Percentiles rank a stretch among this genome's conserved stretches.
phyloP scores from a whole-genome alignment of 2,888 invertebrate genomes.

The Sarcophaga caerulescens region DNA sequence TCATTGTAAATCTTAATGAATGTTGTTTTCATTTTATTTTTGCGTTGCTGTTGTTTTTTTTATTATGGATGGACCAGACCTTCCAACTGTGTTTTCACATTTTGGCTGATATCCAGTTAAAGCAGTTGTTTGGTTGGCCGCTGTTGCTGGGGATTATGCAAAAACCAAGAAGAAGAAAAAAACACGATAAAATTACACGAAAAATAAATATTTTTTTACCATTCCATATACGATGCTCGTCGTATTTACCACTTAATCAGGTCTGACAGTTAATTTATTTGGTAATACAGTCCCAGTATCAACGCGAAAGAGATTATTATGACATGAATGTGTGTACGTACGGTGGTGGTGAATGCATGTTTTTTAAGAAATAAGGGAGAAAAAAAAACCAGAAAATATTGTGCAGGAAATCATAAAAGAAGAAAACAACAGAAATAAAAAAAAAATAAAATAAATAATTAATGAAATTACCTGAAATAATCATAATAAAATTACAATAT shows the following conservation, averaged over 20 bases:
- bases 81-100: constrained; percentile 13
- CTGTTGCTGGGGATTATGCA: constrained; percentile 3
- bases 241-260: constrained; percentile 7
- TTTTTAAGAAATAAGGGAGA: background rate
- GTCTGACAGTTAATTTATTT: background rate
- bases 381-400: background rate
- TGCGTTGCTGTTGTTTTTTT: background rate
- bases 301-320: background rate
- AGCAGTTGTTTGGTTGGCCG: background rate
- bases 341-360: background rate
- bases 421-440: no score
- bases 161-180: background rate
- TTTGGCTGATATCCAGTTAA: constrained; percentile 20
- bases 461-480: no score
- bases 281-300: background rate
- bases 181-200: background rate
- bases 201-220: background rate
- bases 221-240: background rate
- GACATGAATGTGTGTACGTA: background rate
- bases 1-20: background rate
- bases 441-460: no score
- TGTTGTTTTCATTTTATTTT: background rate
- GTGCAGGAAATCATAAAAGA: background rate
- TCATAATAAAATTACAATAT: no score
- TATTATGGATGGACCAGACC: constrained; percentile 35